Percentiles rank a stretch among this genome's conserved stretches.
Evolutionary conservation across 2,797 vertebrate genomes (phyloP).

Genomic region (Bucorvus abyssinicus): DNA sequence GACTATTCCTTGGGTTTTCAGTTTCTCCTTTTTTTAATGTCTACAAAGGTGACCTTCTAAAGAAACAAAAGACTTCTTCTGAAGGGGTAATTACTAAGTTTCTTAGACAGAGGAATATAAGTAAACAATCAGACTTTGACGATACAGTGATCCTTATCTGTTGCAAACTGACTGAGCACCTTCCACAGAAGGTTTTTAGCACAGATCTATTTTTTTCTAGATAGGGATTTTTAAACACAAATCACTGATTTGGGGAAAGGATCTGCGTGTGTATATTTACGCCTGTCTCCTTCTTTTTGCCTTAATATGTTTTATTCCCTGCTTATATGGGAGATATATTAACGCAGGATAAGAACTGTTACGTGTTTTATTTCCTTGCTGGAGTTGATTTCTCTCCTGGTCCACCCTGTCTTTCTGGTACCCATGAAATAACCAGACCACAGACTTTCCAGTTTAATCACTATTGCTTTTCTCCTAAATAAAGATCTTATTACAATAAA

Average conservation of each 20-base stretch:
- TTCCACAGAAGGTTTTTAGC: neutral
- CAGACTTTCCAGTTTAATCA: conserved; percentile 26
- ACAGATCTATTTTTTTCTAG: neutral
- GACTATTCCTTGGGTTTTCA: neutral
- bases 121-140: neutral
- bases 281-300: neutral
- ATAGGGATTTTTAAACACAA: neutral
- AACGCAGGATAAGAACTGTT: neutral
- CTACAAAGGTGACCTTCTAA: conserved; percentile 5
- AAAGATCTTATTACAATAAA: conserved; percentile 12
- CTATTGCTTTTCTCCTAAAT: conserved; percentile 19
- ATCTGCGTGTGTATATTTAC: neutral
- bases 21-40: neutral
- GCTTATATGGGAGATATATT: neutral
- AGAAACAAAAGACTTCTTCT: neutral
- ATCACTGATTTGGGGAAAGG: neutral
- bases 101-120: neutral
- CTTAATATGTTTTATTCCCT: neutral
- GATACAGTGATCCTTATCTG: neutral
- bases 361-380: neutral
- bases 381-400: neutral
- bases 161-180: neutral
- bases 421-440: conserved; percentile 24
- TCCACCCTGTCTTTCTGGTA: neutral
- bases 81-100: neutral